Evolutionary conservation across 2,113 vertebrate species (phyloP).

Genomic region (Poecile atricapillus): DNA sequence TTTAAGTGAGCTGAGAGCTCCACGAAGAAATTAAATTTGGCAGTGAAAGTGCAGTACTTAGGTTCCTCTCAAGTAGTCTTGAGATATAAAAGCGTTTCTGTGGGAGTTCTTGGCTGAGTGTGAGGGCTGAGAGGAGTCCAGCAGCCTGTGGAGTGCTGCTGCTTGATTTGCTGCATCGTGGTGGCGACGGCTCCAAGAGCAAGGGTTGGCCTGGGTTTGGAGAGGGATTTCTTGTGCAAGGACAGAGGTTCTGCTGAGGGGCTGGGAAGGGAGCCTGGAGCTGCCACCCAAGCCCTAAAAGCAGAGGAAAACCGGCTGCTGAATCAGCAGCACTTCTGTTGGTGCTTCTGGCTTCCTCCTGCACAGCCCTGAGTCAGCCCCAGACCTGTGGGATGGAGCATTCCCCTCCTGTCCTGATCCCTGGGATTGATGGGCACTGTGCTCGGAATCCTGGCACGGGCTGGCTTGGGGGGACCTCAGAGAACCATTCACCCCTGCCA

Average conservation of each 20-base stretch:
- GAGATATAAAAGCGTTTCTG: constrained; percentile 47
- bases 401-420: neutral
- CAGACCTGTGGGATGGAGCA: accelerated
- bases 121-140: neutral
- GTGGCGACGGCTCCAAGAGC: neutral
- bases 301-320: neutral
- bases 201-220: neutral
- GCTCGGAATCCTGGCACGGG: accelerated
- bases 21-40: constrained; percentile 1
- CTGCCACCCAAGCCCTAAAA: accelerated
- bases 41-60: constrained; percentile 15
- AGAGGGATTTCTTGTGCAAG: neutral
- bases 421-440: neutral
- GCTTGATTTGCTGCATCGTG: accelerated
- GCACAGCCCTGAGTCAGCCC: neutral
- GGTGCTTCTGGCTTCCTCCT: neutral
- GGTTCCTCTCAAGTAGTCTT: constrained; percentile 52
- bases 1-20: neutral
- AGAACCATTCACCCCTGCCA: neutral
- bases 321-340: accelerated
- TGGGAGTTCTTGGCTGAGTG: constrained; percentile 45
- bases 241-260: neutral
- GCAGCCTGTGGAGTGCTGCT: neutral
- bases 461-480: neutral
- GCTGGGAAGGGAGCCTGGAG: neutral